Evolutionary conservation across 2,888 invertebrate species (phyloP).

Genomic region (Podabrus alpinus): DNA sequence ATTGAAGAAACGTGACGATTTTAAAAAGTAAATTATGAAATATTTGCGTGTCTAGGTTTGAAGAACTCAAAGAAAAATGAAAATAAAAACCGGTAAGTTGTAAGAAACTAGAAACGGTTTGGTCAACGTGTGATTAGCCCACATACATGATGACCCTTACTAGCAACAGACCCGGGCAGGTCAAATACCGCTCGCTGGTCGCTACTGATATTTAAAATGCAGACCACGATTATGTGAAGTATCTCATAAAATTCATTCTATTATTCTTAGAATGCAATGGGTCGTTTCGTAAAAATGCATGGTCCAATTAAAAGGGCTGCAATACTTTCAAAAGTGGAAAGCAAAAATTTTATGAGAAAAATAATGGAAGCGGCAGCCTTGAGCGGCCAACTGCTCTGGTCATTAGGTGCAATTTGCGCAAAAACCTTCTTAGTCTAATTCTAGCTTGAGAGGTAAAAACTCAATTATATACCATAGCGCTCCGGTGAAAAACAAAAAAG

Average conservation of each 20-base stretch:
- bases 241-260: constrained; percentile 7
- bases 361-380: neutral
- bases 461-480: neutral
- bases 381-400: neutral
- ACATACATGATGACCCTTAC: constrained; percentile 22
- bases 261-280: constrained; percentile 3
- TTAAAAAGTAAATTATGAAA: neutral
- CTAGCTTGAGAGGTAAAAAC: neutral
- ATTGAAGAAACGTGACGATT: neutral
- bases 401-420: neutral
- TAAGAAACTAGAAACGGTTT: constrained; percentile 13
- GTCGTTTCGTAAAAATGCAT: neutral
- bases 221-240: constrained; percentile 8
- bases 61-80: neutral
- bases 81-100: constrained; percentile 19
- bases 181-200: constrained; percentile 9
- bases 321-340: neutral
- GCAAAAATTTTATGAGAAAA: neutral
- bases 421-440: neutral
- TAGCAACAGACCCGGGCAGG: constrained; percentile 16
- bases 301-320: neutral
- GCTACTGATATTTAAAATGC: constrained; percentile 13
- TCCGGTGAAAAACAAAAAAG: neutral
- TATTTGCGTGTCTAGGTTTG: neutral
- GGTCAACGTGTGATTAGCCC: constrained; percentile 23